Conservation (phyloP, 2,888 invertebrate genomes). For the Cantharis rustica region DNA sequence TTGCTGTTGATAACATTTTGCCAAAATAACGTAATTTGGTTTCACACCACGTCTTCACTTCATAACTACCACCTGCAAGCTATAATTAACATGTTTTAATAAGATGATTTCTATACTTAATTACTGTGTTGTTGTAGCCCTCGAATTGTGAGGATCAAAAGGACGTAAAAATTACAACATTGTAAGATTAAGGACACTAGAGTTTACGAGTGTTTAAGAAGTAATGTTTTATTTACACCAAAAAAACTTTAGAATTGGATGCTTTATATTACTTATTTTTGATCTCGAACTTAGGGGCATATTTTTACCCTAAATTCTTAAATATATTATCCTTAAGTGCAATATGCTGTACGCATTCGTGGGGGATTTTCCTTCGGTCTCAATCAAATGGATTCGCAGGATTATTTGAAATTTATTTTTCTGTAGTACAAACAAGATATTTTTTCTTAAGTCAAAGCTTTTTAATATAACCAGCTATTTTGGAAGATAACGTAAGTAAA, state of each 20-base stretch:
- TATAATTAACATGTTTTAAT: conserved; percentile 38
- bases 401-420: background rate
- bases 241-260: background rate
- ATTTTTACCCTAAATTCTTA: background rate
- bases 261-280: background rate
- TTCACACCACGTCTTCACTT: conserved; percentile 39
- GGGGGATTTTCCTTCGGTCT: background rate
- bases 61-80: conserved; percentile 39
- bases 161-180: background rate
- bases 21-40: conserved; percentile 34
- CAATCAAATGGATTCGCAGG: background rate
- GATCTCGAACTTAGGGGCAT: background rate
- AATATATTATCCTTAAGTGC: background rate
- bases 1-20: conserved; percentile 17
- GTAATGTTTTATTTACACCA: background rate
- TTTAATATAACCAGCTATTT: background rate
- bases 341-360: background rate
- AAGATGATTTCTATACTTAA: conserved; percentile 13
- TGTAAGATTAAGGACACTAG: background rate
- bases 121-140: background rate
- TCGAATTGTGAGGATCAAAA: background rate
- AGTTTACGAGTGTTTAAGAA: background rate
- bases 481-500: background rate
- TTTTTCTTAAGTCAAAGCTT: background rate
- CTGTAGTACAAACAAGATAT: background rate